Base-by-base conservation (phyloP, 2,113 vertebrate species). In the Phalacrocorax brasilianus region DNA sequence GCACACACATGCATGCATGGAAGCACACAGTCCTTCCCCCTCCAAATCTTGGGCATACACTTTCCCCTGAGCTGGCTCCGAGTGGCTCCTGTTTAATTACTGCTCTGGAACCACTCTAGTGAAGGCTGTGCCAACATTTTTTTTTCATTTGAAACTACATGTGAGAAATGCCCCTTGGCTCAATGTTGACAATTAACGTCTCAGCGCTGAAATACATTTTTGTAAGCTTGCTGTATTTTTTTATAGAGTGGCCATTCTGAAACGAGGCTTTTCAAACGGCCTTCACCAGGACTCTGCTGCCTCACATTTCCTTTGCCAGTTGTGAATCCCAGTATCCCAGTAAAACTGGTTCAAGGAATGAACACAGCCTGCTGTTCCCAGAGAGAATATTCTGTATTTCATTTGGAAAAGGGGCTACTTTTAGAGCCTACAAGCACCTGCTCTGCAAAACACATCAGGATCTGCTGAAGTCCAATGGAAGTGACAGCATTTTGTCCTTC, bases 11-110 rank as follows among this genome's bases (percentile, higher is more conserved):
- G 1, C 17, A 35, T 4, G 2, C 24, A 35, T 6, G 14, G 17
- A 56, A 55, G 33, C 84, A 82, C 55, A 32, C 3, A 38, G 33
- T 33, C 19, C 21, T 65, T 58, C n/a, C 18, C 33, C 11, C 33
- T 86, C 56, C 2, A 5, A n/a, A 78, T 50, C 4, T 1, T 0
- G 1, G 70, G 27, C 2, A 0, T 33, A 26, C 0, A 1, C 19
- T n/a, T 91, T 75, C 22, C 47, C 33, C 10, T 0, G 0, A 49
- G 58, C 86, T 4, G 4, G 47, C 56, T 84, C 76, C 0, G 0
- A 85, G 91, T 76, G 68, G 42, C 94, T 96, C 58, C 88, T 91
- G 73, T 93, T 94, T 91, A 93, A 94, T 96, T 88, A 75, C 85
- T 94, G 63, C 75, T 79, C 88, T 95, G 90, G 85, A 96, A 77